Evolutionary conservation across 2,888 invertebrate species (phyloP).

Genomic region (Prosapia bicincta): DNA sequence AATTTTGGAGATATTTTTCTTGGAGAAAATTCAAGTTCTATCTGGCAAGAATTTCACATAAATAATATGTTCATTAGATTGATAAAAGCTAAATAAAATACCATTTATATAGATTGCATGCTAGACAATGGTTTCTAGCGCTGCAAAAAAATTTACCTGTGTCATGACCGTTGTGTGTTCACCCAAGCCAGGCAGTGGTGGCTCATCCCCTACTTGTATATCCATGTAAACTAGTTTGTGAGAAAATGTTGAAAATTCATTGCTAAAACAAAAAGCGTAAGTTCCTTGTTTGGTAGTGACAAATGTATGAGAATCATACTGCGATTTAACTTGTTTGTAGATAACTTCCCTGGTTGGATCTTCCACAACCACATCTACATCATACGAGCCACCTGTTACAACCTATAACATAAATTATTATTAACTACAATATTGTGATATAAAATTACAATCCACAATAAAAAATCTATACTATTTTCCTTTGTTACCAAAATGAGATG

Average conservation of each 20-base stretch:
- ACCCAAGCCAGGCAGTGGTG: constrained; percentile 76
- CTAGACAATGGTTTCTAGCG: too few species aligned
- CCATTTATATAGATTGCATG: too few species aligned
- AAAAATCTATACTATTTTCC: too few species aligned
- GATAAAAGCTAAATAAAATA: too few species aligned
- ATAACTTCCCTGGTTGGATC: constrained; percentile 84
- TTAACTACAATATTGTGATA: too few species aligned
- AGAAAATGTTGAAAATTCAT: constrained; percentile 98
- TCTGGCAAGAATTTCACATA: too few species aligned
- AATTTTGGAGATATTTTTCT: too few species aligned
- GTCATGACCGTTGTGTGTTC: constrained; percentile 92
- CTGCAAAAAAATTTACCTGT: too few species aligned
- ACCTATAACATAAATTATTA: constrained; percentile 61
- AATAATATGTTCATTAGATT: too few species aligned
- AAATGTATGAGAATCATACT: constrained; percentile 92
- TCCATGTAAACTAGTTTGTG: constrained; percentile 99
- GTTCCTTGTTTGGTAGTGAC: constrained; percentile 68
- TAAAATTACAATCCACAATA: too few species aligned
- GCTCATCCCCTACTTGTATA: constrained; percentile 92
- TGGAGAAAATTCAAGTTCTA: too few species aligned
- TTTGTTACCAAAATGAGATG: too few species aligned
- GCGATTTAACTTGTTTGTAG: constrained; percentile 89
- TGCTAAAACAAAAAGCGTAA: constrained; percentile 92
- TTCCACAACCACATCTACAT: constrained; percentile 90
- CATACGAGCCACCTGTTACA: constrained; percentile 97